phyloP scores from a whole-genome alignment of 2,888 invertebrate species.

The Cheilosia vulpina region DNA sequence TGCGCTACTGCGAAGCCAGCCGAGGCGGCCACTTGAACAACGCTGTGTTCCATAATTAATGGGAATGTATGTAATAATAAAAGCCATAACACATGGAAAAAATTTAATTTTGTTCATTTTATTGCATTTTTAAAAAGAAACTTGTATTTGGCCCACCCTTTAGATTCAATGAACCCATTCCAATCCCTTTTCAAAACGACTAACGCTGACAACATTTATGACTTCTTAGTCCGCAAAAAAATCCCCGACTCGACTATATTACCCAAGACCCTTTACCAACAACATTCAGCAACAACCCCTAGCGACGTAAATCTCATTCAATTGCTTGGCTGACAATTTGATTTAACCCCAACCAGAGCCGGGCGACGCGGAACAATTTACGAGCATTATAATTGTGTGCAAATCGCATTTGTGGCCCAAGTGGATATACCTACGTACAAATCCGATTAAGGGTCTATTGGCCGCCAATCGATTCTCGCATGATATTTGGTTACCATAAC shows the following conservation, averaged over 20 bases:
- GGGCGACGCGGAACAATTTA: not conserved
- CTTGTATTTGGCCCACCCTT: too few relatives aligned
- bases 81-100: too few relatives aligned
- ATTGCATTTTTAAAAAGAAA: too few relatives aligned
- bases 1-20: too few relatives aligned
- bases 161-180: too few relatives aligned
- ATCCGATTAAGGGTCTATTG: constrained; percentile 35
- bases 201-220: too few relatives aligned
- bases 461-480: not conserved
- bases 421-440: not conserved
- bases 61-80: too few relatives aligned
- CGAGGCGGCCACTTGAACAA: too few relatives aligned
- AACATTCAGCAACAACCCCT: not conserved
- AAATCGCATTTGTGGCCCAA: constrained; percentile 17
- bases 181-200: not conserved
- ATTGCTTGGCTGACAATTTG: constrained; percentile 57
- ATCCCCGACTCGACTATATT: constrained; percentile 1
- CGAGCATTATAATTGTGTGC: constrained; percentile 4
- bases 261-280: constrained; percentile 20
- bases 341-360: constrained; percentile 24
- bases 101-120: too few relatives aligned
- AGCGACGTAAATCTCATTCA: constrained; percentile 32
- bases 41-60: too few relatives aligned
- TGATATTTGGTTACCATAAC: constrained; percentile 11
- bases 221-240: not conserved